Evolutionary conservation across 2,113 vertebrate genomes (phyloP), one percentile per base, ranked within the genome.

Genomic region (Talpa occidentalis): DNA sequence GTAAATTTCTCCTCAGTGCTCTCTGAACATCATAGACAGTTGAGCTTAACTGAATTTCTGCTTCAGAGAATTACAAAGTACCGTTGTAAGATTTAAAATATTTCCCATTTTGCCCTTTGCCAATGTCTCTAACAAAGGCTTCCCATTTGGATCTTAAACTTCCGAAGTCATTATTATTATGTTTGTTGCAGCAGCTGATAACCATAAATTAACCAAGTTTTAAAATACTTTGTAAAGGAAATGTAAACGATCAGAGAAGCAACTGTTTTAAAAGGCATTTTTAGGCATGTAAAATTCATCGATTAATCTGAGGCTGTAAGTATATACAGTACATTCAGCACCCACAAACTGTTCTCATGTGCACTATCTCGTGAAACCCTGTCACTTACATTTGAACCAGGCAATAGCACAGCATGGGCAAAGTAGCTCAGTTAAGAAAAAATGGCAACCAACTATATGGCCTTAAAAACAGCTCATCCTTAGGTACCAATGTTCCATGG

Each of bases 11-110:
- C 52, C 30, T 93, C 66, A 26, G 70, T 62, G 54, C n/a, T 93
- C 83, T 91, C 73, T 62, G 26, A 85, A 64, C 69, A 85, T 79
- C 42, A 52, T 60, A 47, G 72, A 93, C 54, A 30, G 54, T 78
- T 85, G 67, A 90, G 30, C 32, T 94, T 87, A 73, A 85, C 19
- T 82, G 67, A 91, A 70, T 95, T 95, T 94, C 64, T 77, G 74
- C 79, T 91, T 93, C 52, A 86, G 64, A 94, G 44, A 94, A 89
- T 88, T 91, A 88, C 26, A 74, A 96, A 95, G 44, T 44, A 90
- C n/a, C 32, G 77, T 62, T 88, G 82, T 70, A 93, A 78, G 28
- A 74, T 73, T 94, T 93, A 6, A 67, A 80, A 84, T 59, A 32
- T 83, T 92, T 77, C 3, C 66, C 37, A 85, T 85, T 91, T 84